A percentile compares a stretch with the other conserved stretches of the same genome.
Evolutionary conservation across 2,888 invertebrate genomes (phyloP).

Genomic region (Cantharis rustica): DNA sequence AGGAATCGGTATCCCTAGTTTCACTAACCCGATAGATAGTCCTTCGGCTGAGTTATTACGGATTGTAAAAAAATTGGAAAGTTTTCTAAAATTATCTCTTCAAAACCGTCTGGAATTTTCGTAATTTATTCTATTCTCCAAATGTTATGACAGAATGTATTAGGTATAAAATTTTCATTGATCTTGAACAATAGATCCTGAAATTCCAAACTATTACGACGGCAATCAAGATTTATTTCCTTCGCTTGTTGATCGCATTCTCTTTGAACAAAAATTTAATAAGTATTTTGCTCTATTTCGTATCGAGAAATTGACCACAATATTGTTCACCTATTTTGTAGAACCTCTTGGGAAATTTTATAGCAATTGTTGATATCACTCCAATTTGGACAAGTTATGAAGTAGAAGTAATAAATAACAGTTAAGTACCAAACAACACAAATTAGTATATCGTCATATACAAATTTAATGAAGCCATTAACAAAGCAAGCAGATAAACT

Average conservation of each 20-base stretch:
- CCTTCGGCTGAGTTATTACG: background rate
- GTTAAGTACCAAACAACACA: constrained; percentile 1
- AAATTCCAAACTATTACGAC: background rate
- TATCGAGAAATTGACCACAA: too few species aligned
- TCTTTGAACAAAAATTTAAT: background rate
- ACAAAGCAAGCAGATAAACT: constrained; percentile 13
- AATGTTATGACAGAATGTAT: background rate
- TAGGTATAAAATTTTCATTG: background rate
- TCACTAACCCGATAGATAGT: background rate
- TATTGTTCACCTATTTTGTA: too few species aligned
- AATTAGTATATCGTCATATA: constrained; percentile 23
- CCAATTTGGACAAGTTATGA: background rate
- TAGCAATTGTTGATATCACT: background rate
- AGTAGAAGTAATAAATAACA: background rate
- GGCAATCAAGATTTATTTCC: background rate
- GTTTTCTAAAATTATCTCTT: background rate
- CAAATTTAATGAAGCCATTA: constrained; percentile 10
- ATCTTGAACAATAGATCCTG: background rate
- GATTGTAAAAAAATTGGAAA: background rate
- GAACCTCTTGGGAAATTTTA: too few species aligned
- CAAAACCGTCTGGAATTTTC: background rate
- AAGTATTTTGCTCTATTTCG: too few species aligned
- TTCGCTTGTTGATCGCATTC: background rate
- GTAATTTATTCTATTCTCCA: background rate
- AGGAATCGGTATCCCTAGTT: background rate